phyloP scores from a whole-genome alignment of 2,113 vertebrate genomes.

The Phyllostomus hastatus region DNA sequence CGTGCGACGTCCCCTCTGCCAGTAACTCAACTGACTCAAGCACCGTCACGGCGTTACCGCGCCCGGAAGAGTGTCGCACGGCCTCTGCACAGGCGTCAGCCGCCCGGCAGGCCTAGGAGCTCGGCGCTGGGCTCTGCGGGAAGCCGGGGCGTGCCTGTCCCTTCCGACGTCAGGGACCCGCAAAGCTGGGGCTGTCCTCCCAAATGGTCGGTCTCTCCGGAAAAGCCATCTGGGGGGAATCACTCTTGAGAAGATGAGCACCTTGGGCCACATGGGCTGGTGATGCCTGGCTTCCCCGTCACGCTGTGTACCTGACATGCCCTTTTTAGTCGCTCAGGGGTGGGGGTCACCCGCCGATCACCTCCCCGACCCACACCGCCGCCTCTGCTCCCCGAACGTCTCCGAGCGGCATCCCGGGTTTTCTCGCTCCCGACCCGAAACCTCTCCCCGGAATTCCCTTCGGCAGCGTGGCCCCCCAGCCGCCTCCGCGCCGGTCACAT shows the following conservation, averaged over 20 bases:
- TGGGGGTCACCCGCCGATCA: too few relatives aligned
- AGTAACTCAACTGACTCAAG: not conserved
- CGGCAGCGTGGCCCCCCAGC: not conserved
- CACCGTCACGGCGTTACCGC: accelerated
- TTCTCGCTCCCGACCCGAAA: not conserved
- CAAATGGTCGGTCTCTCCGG: not conserved
- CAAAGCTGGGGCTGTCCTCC: not conserved
- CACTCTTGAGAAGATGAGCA: not conserved
- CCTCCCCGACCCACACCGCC: not conserved
- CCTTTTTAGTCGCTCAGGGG: too few relatives aligned
- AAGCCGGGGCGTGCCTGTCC: accelerated
- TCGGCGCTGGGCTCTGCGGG: accelerated
- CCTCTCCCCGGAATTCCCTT: not conserved
- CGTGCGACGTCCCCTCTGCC: accelerated
- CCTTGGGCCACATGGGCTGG: not conserved
- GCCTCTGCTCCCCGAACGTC: not conserved
- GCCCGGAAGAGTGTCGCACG: accelerated
- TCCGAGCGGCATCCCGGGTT: not conserved
- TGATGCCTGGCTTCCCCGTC: not conserved
- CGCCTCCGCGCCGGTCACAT: too few relatives aligned
- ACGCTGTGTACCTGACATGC: not conserved
- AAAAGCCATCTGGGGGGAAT: not conserved
- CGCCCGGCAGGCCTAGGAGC: accelerated
- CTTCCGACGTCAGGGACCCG: accelerated
- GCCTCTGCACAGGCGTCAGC: accelerated